Base-by-base conservation (phyloP, 1,140 invertebrate genomes). In the Drosophila ogumai region DNA sequence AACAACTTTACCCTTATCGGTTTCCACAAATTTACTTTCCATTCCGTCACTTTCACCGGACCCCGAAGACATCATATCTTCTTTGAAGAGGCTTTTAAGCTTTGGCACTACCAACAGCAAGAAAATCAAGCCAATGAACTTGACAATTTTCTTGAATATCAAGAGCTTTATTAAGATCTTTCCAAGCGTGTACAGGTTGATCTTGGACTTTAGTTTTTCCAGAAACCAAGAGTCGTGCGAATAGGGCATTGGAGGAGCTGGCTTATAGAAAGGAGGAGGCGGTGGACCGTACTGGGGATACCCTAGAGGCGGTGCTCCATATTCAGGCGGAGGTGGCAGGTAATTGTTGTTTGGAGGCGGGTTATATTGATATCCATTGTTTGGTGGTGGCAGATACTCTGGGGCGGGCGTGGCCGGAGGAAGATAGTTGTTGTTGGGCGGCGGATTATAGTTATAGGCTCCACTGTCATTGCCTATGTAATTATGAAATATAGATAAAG, bases 91-190 rank as follows among this genome's bases (percentile, higher is more conserved):
- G 54, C 73, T 91, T 66, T 95, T 95, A 13, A 96, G 92, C 82
- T 95, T 96, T 0, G 96, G 96, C 56, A 97, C 94, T 67, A 97
- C 96, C 9, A 97, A 87, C 58, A 97, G 84, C 69, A 97, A 93
- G 85, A 95, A 96, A 57, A 96, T 94, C 2, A 96, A 92, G 0
- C 95, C 96, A 38, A 96, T 95, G 85, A 96, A 96, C 82, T 96
- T 96, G 17, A 96, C 95, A 52, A 96, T 95, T 92, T 96, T 95
- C 90, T 96, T 96, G 78, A 96, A 96, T 68, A 96, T 95, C 2
- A 96, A 92, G 8, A 96, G 81, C 86, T 96, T 96, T 10, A 96
- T 87, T 44, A 96, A 63, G 44, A 96, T 94, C 91, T 96, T 96
- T 0, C 95, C 95, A n/a, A 96, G 79, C 0, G 95, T 96, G 44